Evolutionary conservation across 2,888 invertebrate genomes (phyloP).

Genomic region (Drymonia ruficornis): DNA sequence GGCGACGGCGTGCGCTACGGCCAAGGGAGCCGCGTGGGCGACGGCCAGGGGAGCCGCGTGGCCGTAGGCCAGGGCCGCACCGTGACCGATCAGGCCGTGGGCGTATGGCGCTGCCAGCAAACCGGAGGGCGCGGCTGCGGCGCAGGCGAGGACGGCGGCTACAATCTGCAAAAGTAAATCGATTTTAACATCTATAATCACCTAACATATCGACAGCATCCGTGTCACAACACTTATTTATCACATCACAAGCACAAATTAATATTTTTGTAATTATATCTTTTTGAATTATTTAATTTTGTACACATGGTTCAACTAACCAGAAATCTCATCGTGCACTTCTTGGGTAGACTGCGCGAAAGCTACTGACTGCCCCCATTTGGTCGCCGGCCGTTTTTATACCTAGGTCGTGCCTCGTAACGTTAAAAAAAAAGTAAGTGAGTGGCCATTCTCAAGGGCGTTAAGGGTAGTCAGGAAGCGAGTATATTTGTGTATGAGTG

Average conservation of each 20-base stretch:
- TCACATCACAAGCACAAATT: slow-evolving; percentile 20
- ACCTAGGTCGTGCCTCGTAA: slow-evolving; percentile 63
- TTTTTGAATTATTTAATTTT: slow-evolving; percentile 5
- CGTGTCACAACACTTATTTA: slow-evolving; percentile 30
- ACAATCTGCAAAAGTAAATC: slow-evolving; percentile 77
- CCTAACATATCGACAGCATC: slow-evolving; percentile 21
- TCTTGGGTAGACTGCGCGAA: slow-evolving; percentile 82
- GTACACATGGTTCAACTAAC: slow-evolving; percentile 56
- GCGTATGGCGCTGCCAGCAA: slow-evolving; percentile 66
- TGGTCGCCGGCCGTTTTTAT: slow-evolving; percentile 72
- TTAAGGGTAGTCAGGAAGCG: slow-evolving; percentile 79
- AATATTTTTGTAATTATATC: slow-evolving; percentile 18
- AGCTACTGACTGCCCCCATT: slow-evolving; percentile 82
- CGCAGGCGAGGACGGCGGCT: slow-evolving; percentile 80
- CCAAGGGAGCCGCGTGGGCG: slow-evolving; percentile 50
- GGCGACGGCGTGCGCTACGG: slow-evolving; percentile 45
- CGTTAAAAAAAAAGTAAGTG: slow-evolving; percentile 81
- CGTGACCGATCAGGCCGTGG: slow-evolving; percentile 46
- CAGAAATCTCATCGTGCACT: slow-evolving; percentile 84
- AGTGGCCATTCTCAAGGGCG: slow-evolving; percentile 78
- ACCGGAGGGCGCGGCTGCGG: slow-evolving; percentile 74
- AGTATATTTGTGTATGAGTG: slow-evolving; percentile 59
- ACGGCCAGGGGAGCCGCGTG: slow-evolving; percentile 46
- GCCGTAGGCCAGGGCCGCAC: slow-evolving; percentile 45
- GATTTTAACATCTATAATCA: slow-evolving; percentile 32